Evolutionary conservation across 2,113 vertebrate genomes (phyloP).

Genomic region (Benitochromis conjunctus): DNA sequence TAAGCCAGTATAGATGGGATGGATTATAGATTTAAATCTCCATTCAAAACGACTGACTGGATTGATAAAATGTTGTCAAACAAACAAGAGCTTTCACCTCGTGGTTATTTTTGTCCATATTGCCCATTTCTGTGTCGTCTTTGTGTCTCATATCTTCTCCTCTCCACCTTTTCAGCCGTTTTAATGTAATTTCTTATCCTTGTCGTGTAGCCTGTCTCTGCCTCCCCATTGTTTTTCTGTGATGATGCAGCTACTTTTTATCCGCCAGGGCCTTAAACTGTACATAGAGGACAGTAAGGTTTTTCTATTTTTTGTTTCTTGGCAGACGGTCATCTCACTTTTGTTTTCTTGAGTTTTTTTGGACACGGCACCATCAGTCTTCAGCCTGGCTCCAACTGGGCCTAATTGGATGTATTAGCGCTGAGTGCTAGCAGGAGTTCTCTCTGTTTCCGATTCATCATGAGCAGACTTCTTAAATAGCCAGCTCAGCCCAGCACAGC

Average conservation of each 20-base stretch:
- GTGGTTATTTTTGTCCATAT: not conserved
- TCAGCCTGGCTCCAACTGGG: slow-evolving; percentile 19
- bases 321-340: slow-evolving; percentile 12
- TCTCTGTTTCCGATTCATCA: slow-evolving; percentile 47
- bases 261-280: not conserved
- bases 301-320: not conserved
- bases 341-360: not conserved
- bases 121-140: not conserved
- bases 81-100: not conserved
- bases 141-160: not conserved
- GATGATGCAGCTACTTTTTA: slow-evolving; percentile 4
- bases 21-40: not conserved
- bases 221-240: slow-evolving; percentile 4
- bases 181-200: not conserved
- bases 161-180: not conserved
- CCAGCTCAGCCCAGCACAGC: not conserved
- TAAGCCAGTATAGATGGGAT: not conserved
- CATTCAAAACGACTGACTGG: not conserved
- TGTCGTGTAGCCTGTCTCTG: not conserved
- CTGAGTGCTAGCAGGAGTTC: slow-evolving; percentile 29
- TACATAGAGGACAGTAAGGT: not conserved
- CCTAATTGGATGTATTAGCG: slow-evolving; percentile 53
- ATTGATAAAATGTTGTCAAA: not conserved
- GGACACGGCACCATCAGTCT: not conserved
- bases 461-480: slow-evolving; percentile 11